Conservation (phyloP, 2,888 invertebrate species). For the Heliconius cydno region DNA sequence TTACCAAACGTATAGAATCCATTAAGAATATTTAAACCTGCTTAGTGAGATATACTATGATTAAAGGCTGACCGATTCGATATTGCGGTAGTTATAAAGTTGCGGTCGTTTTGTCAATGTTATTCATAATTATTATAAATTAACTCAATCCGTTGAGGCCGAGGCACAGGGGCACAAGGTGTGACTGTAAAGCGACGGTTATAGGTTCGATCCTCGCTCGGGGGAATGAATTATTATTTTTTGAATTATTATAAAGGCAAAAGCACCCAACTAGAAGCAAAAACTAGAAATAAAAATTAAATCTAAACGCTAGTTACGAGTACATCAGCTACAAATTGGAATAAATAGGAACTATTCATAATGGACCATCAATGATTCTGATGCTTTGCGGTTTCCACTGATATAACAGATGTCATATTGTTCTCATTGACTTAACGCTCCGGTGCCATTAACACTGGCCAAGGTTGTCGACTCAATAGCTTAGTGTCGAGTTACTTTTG, state of each 20-base stretch:
- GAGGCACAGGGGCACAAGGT: too few relatives aligned
- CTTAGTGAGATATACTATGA: neutral
- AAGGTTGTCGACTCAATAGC: conserved; percentile 37
- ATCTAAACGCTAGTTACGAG: neutral
- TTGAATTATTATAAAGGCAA: too few relatives aligned
- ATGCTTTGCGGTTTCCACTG: conserved; percentile 34
- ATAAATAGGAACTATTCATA: neutral
- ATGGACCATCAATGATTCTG: neutral
- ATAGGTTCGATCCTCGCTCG: too few relatives aligned
- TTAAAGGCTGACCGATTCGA: neutral
- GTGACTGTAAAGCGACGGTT: too few relatives aligned
- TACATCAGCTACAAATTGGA: neutral
- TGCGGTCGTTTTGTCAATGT: neutral
- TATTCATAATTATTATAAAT: neutral
- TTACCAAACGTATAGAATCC: neutral
- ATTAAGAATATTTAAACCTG: neutral
- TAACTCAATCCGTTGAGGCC: neutral
- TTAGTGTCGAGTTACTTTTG: conserved; percentile 34
- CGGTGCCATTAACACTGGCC: conserved; percentile 39
- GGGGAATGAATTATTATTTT: too few relatives aligned
- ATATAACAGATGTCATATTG: conserved; percentile 40
- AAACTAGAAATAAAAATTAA: too few relatives aligned
- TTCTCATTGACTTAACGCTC: conserved; percentile 38
- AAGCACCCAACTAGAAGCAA: too few relatives aligned
- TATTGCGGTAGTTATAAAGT: neutral